These are phyloP conservation scores for Chrysolina americana DNA, from an alignment of 2,888 invertebrate genomes.

Conservation along the genomic window DNA sequence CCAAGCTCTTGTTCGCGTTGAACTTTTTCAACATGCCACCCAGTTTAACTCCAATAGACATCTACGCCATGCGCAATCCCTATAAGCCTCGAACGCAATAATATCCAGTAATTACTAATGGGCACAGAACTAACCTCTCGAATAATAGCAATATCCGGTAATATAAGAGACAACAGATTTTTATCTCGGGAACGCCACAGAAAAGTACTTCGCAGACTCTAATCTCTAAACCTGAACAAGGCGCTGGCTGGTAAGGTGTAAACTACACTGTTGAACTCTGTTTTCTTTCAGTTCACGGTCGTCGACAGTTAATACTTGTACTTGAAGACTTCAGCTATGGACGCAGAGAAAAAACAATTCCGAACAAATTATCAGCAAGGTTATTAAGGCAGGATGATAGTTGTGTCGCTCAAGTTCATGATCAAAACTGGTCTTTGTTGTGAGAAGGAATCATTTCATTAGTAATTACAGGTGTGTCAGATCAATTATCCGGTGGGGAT, in stretches of 20 bases:
- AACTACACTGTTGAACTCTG: neutral
- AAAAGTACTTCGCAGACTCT: neutral
- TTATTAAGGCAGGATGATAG: slow-evolving; percentile 3
- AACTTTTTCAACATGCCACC: neutral
- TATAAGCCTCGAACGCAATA: slow-evolving; percentile 37
- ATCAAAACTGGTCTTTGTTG: neutral
- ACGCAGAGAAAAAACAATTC: neutral
- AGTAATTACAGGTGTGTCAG: neutral
- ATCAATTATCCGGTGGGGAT: neutral
- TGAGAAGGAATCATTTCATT: slow-evolving; percentile 1
- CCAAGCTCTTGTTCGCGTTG: no score
- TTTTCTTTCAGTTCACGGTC: no score
- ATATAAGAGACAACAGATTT: slow-evolving; percentile 36
- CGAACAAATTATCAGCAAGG: slow-evolving; percentile 4
- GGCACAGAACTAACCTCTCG: slow-evolving; percentile 30
- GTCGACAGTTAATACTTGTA: neutral
- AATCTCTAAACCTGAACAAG: slow-evolving; percentile 4
- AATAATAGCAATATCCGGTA: slow-evolving; percentile 43
- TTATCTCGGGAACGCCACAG: neutral
- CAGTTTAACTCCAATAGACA: slow-evolving; percentile 3
- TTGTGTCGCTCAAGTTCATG: slow-evolving; percentile 2
- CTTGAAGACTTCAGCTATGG: neutral
- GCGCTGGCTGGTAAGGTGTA: neutral
- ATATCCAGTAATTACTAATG: slow-evolving; percentile 39
- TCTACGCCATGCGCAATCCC: slow-evolving; percentile 13